Percentiles rank a stretch among this genome's conserved stretches.
These are phyloP conservation scores for Paraescarpia echinospica DNA, from an alignment of 1,140 invertebrate genomes.

Conservation along the genomic window DNA sequence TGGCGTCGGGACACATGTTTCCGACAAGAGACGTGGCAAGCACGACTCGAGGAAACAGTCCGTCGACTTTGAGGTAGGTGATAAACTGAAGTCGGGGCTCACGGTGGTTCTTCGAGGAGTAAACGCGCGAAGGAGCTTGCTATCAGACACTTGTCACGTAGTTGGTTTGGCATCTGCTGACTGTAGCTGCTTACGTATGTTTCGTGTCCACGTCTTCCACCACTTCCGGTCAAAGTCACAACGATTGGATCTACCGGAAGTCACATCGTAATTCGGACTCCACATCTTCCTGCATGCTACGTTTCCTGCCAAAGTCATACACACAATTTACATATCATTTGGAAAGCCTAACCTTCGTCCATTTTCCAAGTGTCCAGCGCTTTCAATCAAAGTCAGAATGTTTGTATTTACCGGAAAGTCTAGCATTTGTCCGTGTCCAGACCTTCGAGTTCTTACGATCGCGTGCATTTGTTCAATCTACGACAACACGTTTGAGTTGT, in stretches of 20 bases:
- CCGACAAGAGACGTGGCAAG: background rate
- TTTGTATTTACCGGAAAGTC: background rate
- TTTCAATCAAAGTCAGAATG: background rate
- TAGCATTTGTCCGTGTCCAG: background rate
- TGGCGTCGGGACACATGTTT: background rate
- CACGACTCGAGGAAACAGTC: background rate
- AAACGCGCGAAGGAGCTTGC: background rate
- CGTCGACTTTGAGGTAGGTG: background rate
- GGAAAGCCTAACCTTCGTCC: no score
- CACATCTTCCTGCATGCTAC: no score
- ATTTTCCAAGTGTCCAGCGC: background rate
- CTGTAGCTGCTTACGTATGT: background rate
- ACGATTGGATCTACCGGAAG: no score
- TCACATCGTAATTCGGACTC: no score
- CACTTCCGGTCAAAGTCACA: background rate
- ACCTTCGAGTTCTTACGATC: background rate
- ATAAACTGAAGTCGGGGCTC: background rate
- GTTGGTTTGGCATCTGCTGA: background rate
- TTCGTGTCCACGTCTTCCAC: background rate
- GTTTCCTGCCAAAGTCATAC: no score
- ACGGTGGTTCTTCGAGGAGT: no score
- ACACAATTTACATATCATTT: no score
- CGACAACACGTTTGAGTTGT: no score
- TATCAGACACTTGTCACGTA: background rate
- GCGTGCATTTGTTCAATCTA: no score